Evolutionary conservation across 2,888 invertebrate species (phyloP).

Genomic region (Plutella xylostella): DNA sequence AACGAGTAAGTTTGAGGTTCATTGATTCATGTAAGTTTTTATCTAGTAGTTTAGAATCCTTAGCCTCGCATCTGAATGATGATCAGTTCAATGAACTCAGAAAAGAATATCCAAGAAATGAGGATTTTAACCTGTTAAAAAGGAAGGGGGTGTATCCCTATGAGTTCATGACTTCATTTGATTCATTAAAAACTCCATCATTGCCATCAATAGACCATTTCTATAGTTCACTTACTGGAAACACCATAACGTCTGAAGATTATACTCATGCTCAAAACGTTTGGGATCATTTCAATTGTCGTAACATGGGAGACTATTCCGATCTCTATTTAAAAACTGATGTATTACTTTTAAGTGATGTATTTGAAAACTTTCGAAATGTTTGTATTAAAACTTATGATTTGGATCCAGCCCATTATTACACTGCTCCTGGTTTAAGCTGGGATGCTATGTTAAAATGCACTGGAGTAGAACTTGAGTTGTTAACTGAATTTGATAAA

Average conservation of each 20-base stretch:
- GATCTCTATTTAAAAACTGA: slow-evolving; percentile 28
- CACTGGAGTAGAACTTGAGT: slow-evolving; percentile 17
- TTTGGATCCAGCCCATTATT: slow-evolving; percentile 13
- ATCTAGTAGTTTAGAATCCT: slow-evolving; percentile 12
- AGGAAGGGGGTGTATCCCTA: slow-evolving; percentile 23
- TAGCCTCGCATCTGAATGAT: slow-evolving; percentile 11
- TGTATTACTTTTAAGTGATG: slow-evolving; percentile 26
- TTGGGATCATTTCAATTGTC: slow-evolving; percentile 23
- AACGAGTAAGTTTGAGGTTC: slow-evolving; percentile 12
- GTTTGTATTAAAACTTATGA: slow-evolving; percentile 23
- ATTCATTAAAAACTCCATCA: slow-evolving; percentile 13
- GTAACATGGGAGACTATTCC: slow-evolving; percentile 24
- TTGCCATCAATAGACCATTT: slow-evolving; percentile 17
- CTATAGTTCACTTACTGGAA: slow-evolving; percentile 13
- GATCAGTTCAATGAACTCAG: slow-evolving; percentile 12
- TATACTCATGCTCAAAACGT: slow-evolving; percentile 22
- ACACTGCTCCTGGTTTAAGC: slow-evolving; percentile 16
- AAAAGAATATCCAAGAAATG: slow-evolving; percentile 7
- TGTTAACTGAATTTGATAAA: slow-evolving; percentile 19
- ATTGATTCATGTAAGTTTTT: slow-evolving; percentile 17
- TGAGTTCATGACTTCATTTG: slow-evolving; percentile 18
- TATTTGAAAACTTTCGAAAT: slow-evolving; percentile 30
- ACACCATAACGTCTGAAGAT: slow-evolving; percentile 15
- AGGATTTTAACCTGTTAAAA: slow-evolving; percentile 12
- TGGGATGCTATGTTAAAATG: slow-evolving; percentile 23